These are phyloP conservation scores for Eupithecia inturbata DNA, from an alignment of 2,888 invertebrate species.

Conservation along the genomic window DNA sequence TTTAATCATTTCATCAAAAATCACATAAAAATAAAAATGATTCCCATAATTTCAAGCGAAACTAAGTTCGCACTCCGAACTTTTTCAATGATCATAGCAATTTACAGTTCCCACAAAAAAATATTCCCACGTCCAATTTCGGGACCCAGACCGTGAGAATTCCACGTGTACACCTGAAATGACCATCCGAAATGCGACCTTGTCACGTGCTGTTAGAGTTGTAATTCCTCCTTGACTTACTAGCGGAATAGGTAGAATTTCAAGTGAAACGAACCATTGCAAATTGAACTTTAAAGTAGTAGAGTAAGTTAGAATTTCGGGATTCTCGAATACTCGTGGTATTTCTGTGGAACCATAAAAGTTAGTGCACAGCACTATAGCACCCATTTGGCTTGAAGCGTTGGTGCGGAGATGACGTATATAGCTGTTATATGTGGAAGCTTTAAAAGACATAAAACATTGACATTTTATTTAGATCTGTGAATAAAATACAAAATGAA, in stretches of 20 bases:
- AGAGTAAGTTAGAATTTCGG: background rate
- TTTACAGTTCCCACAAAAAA: constrained; percentile 41
- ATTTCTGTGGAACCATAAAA: background rate
- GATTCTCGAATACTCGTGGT: background rate
- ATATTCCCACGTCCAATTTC: constrained; percentile 50
- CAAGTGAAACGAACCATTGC: background rate
- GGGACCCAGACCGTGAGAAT: constrained; percentile 49
- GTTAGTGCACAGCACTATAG: background rate
- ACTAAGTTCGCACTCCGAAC: background rate
- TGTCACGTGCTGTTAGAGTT: background rate
- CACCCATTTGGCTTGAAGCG: background rate
- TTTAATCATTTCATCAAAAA: background rate
- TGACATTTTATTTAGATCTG: background rate
- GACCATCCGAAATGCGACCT: background rate
- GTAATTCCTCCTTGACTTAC: background rate
- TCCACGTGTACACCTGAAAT: constrained; percentile 16
- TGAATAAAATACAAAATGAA: background rate
- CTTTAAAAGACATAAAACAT: background rate
- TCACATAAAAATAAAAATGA: background rate
- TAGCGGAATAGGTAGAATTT: background rate
- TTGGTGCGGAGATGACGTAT: background rate
- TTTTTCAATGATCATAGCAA: constrained; percentile 26
- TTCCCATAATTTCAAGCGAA: constrained; percentile 1
- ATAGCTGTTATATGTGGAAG: background rate
- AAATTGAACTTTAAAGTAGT: background rate